A percentile compares a stretch with the other conserved stretches of the same genome.
Conservation (phyloP, 23 tunicate species). For the Styela clava region DNA sequence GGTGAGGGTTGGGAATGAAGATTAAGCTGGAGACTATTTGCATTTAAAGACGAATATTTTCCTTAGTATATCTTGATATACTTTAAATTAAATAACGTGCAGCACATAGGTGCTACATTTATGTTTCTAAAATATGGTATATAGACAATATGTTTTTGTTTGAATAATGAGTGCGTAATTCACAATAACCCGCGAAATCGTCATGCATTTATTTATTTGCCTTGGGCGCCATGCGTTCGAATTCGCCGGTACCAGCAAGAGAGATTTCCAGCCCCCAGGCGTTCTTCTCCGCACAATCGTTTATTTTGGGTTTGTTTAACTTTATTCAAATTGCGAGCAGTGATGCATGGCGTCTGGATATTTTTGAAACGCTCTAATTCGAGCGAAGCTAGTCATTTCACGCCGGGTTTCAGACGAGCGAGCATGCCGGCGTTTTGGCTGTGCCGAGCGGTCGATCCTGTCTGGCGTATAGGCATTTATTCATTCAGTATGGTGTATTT, state of each 20-base stretch:
- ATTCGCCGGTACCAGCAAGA: constrained; percentile 21
- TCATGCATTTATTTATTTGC: background rate
- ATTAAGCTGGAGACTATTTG: too few species aligned
- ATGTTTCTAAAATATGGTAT: background rate
- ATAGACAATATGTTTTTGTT: background rate
- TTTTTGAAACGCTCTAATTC: background rate
- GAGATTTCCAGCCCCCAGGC: constrained; percentile 15
- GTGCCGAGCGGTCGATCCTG: background rate
- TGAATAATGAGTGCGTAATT: background rate
- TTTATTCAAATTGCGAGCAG: background rate
- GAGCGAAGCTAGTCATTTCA: background rate
- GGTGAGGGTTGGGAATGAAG: too few species aligned
- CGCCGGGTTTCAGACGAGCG: background rate
- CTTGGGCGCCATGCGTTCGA: background rate
- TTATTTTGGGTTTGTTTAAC: background rate
- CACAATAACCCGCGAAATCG: background rate
- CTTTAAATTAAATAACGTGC: too few species aligned
- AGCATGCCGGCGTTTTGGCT: background rate
- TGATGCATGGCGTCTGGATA: background rate
- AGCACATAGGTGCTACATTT: background rate
- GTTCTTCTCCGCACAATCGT: background rate
- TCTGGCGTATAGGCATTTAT: too few species aligned
- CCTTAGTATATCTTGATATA: too few species aligned
- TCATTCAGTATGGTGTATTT: too few species aligned
- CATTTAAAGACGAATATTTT: too few species aligned